These are phyloP conservation scores for Chionomys nivalis DNA, from an alignment of 2,113 vertebrate species.

Conservation along the genomic window DNA sequence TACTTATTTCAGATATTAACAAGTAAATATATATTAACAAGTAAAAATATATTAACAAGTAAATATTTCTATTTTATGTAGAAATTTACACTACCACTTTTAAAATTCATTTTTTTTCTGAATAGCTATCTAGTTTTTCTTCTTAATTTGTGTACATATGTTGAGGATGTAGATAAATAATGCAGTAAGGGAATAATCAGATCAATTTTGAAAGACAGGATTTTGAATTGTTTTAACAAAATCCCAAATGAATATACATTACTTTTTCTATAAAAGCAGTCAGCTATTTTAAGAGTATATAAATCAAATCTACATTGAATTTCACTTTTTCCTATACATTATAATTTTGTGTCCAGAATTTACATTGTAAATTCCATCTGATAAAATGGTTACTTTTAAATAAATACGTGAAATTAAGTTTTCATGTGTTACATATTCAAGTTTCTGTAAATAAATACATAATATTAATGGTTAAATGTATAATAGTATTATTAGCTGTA, in stretches of 20 bases:
- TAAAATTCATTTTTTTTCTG: background rate
- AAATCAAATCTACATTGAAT: background rate
- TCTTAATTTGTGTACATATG: background rate
- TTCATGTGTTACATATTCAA: background rate
- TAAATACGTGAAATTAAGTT: background rate
- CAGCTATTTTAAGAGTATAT: background rate
- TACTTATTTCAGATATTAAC: too few relatives aligned
- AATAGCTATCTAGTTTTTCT: background rate
- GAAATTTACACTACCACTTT: background rate
- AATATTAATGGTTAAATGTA: background rate
- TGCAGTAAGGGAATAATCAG: background rate
- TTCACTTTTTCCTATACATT: background rate
- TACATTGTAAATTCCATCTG: background rate
- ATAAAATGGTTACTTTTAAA: background rate
- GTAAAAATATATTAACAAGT: too few relatives aligned
- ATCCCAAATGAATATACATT: background rate
- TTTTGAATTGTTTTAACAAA: slow-evolving; percentile 20
- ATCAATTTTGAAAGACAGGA: background rate
- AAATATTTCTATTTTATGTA: background rate
- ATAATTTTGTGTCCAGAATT: background rate
- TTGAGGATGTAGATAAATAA: background rate
- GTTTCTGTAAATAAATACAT: background rate
- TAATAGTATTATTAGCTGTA: background rate
- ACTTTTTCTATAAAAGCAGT: background rate
- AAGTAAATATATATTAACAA: too few relatives aligned